Conservation (phyloP, 1,140 invertebrate genomes). For the Prorops nasuta region DNA sequence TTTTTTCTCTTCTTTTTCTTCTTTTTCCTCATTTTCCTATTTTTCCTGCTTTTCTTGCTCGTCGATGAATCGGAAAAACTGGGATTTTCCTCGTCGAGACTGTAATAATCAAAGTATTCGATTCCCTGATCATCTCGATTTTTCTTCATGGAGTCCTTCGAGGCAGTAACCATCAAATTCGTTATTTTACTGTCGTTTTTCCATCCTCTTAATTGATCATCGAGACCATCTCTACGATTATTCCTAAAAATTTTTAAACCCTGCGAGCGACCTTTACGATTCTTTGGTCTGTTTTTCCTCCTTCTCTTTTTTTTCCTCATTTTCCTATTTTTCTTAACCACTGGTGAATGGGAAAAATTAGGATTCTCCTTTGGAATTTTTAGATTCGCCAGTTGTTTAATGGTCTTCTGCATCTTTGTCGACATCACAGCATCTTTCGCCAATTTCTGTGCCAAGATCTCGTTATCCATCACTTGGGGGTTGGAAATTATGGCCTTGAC, state of each 20-base stretch:
- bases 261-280: too few species aligned
- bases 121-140: constrained; percentile 12
- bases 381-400: constrained; percentile 24
- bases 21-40: too few species aligned
- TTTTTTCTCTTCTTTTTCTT: too few species aligned
- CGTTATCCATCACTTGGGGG: not conserved
- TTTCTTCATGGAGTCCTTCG: constrained; percentile 17
- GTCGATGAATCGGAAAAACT: too few species aligned
- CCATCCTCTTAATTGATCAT: not conserved
- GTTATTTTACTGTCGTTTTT: constrained; percentile 11
- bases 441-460: constrained; percentile 26
- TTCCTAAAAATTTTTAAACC: too few species aligned
- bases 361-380: not conserved
- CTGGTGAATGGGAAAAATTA: too few species aligned
- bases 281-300: too few species aligned
- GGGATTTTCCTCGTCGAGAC: constrained; percentile 13
- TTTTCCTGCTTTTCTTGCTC: too few species aligned
- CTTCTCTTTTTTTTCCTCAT: too few species aligned
- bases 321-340: too few species aligned
- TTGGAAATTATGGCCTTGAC: not conserved
- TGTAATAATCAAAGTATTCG: constrained; percentile 30
- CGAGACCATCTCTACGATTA: not conserved
- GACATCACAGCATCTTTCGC: constrained; percentile 29
- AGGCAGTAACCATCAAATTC: constrained; percentile 18
- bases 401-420: constrained; percentile 26